These are phyloP conservation scores for Laupala kohalensis DNA, from an alignment of 1,140 invertebrate genomes.

Conservation along the genomic window DNA sequence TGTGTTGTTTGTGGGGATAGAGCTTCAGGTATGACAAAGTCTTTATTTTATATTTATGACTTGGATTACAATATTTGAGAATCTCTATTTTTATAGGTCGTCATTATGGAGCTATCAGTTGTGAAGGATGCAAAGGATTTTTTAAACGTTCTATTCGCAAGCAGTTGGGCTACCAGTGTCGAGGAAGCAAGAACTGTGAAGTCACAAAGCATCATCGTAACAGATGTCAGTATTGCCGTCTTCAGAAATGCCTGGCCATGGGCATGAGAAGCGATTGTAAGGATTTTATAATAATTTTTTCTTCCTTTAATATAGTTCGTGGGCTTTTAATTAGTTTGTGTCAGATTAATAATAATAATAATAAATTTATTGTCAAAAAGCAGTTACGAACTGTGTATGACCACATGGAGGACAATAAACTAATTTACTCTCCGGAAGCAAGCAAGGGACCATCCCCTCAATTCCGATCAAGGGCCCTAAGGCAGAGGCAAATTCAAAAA, in stretches of 20 bases:
- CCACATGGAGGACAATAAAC: no score
- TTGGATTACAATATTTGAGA: neutral
- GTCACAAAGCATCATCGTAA: constrained; percentile 95
- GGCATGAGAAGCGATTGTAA: constrained; percentile 98
- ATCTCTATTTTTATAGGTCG: constrained; percentile 41
- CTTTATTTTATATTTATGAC: neutral
- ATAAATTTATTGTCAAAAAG: no score
- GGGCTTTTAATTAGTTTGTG: neutral
- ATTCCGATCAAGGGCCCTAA: no score
- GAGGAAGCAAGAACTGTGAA: constrained; percentile 87
- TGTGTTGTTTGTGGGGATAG: constrained; percentile 91
- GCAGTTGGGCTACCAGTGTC: constrained; percentile 88
- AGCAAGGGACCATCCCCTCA: no score
- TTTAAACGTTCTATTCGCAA: constrained; percentile 88
- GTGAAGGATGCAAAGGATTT: constrained; percentile 87
- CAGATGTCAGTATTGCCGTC: constrained; percentile 92
- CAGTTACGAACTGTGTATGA: no score
- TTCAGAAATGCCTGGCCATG: constrained; percentile 92
- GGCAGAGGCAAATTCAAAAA: no score
- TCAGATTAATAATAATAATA: no score
- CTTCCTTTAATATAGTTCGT: neutral
- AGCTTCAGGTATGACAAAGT: constrained; percentile 46
- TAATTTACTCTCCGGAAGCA: no score
- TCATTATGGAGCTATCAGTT: constrained; percentile 89
- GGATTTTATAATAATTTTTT: constrained; percentile 26